Evolutionary conservation across 2,888 invertebrate species (phyloP).

Genomic region (Tridacna gigas): DNA sequence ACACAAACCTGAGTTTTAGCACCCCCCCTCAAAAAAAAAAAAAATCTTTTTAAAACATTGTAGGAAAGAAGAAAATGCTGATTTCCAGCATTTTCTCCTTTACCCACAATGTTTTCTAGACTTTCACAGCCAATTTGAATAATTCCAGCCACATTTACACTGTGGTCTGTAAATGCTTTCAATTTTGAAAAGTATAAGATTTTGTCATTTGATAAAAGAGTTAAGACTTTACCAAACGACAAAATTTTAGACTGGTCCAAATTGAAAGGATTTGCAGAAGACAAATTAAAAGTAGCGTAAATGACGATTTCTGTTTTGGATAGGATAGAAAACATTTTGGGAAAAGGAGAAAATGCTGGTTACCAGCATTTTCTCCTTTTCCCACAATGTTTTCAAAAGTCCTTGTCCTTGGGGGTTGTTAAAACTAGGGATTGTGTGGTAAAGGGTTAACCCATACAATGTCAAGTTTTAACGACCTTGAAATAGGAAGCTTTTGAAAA

Average conservation of each 20-base stretch:
- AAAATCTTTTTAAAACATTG: no score
- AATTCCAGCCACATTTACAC: neutral
- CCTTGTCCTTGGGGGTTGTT: no score
- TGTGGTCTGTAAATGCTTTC: neutral
- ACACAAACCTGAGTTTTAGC: neutral
- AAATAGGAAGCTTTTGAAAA: no score
- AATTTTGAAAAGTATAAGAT: neutral
- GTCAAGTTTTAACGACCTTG: no score
- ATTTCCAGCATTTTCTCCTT: neutral
- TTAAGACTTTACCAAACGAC: neutral
- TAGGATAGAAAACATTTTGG: no score
- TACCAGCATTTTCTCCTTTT: no score
- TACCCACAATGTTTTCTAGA: neutral
- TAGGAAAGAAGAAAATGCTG: neutral
- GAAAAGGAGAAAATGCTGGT: no score
- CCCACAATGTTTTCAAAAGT: no score
- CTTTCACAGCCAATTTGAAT: neutral
- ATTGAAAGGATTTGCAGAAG: neutral
- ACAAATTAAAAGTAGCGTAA: no score
- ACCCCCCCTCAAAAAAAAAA: neutral
- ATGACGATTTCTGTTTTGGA: no score
- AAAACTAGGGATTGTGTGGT: no score
- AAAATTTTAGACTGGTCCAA: neutral
- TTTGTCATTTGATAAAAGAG: neutral
- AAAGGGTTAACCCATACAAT: no score